These are phyloP conservation scores for Bombus waltoni DNA, from an alignment of 1,140 invertebrate species.

Conservation along the genomic window DNA sequence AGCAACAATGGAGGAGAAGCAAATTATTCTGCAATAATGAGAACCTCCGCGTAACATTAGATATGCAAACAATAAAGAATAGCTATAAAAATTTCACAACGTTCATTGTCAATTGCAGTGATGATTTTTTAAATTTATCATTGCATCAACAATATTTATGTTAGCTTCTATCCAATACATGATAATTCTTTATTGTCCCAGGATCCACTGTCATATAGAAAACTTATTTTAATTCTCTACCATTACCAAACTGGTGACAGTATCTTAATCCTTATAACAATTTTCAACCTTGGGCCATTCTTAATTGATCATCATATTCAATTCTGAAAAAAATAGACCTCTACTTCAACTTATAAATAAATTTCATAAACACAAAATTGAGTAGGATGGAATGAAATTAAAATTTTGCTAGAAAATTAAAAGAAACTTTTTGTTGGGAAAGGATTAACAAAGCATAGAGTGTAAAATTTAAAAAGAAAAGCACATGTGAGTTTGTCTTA, in stretches of 20 bases:
- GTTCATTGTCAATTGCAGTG: not conserved
- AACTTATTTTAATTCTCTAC: conserved; percentile 24
- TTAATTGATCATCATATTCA: conserved; percentile 14
- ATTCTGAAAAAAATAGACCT: conserved; percentile 19
- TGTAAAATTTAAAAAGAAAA: not conserved
- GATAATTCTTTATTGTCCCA: conserved; percentile 39
- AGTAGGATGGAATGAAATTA: not conserved
- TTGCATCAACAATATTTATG: not conserved
- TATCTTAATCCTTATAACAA: conserved; percentile 42
- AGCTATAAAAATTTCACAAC: conserved; percentile 17
- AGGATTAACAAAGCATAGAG: not conserved
- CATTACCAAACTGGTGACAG: conserved; percentile 28
- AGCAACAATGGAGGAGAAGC: conserved; percentile 30
- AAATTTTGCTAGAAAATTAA: not conserved
- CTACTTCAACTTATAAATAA: not conserved
- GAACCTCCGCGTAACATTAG: conserved; percentile 13
- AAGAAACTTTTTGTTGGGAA: too few species aligned
- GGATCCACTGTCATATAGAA: not conserved
- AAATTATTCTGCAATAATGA: not conserved
- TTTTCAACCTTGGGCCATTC: not conserved
- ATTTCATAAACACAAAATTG: not conserved
- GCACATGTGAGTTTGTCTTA: not conserved
- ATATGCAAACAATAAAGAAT: conserved; percentile 38
- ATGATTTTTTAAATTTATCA: not conserved
- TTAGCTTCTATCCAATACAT: not conserved